phyloP scores from a whole-genome alignment of 2,888 invertebrate species.

The Pseudococcus longispinus region DNA sequence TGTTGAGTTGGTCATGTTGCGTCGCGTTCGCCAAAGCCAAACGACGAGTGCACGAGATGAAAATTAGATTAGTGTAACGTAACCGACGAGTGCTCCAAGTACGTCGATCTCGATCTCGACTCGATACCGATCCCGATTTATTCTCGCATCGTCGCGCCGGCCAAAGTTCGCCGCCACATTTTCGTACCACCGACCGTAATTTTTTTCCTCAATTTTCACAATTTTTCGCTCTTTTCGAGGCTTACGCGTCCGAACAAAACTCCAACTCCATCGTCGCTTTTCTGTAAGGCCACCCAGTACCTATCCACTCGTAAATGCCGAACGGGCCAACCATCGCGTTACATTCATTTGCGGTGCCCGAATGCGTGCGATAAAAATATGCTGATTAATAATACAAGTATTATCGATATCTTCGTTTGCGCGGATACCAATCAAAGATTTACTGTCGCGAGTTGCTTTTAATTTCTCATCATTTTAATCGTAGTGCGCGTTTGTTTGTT shows the following conservation, averaged over 20 bases:
- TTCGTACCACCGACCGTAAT: neutral
- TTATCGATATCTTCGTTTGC: neutral
- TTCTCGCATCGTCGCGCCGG: neutral
- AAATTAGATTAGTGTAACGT: conserved; percentile 54
- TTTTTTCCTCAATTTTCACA: neutral
- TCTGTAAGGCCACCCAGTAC: neutral
- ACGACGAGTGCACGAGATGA: conserved; percentile 1
- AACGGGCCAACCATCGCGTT: neutral
- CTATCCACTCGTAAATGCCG: too few species aligned
- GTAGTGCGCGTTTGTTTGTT: neutral
- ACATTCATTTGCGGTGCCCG: neutral
- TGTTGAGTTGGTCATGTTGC: conserved; percentile 54
- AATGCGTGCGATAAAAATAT: neutral
- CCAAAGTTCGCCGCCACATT: neutral
- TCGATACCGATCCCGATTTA: neutral
- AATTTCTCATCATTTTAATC: neutral
- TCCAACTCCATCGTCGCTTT: too few species aligned
- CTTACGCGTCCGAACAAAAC: too few species aligned
- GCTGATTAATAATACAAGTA: neutral
- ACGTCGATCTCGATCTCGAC: neutral
- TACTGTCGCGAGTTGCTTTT: neutral
- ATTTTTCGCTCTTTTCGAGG: too few species aligned
- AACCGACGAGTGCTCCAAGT: neutral
- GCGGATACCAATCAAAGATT: neutral
- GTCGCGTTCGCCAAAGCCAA: conserved; percentile 15